These are phyloP conservation scores for Platanista minor DNA, from an alignment of 2,113 vertebrate genomes.

Conservation along the genomic window DNA sequence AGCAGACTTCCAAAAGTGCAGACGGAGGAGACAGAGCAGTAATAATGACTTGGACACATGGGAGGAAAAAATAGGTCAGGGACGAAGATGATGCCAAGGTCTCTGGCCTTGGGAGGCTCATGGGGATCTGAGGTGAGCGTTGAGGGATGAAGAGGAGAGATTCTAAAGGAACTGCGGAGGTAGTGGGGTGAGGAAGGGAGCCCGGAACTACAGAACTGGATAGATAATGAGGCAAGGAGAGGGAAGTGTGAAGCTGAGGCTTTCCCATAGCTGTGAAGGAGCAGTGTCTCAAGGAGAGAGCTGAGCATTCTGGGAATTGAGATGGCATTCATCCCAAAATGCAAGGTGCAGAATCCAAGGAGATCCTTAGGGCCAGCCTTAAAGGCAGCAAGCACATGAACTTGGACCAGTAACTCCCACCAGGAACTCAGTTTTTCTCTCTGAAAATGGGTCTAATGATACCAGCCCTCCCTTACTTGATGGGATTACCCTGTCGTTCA, in stretches of 20 bases:
- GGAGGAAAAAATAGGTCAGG: slow-evolving; percentile 75
- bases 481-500: background rate
- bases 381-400: background rate
- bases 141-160: background rate
- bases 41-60: slow-evolving; percentile 71
- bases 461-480: background rate
- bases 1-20: slow-evolving; percentile 70
- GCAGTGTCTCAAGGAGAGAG: background rate
- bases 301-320: background rate
- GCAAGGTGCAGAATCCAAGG: background rate
- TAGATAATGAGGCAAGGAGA: background rate
- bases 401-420: background rate
- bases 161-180: background rate
- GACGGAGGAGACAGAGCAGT: slow-evolving; percentile 60
- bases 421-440: slow-evolving; percentile 9
- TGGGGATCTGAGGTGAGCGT: slow-evolving; percentile 14
- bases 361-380: background rate
- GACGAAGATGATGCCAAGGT: slow-evolving; percentile 59
- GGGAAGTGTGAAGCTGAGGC: background rate
- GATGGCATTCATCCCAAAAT: background rate
- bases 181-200: background rate
- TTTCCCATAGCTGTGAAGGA: background rate
- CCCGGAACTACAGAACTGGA: background rate
- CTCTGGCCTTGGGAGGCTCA: slow-evolving; percentile 52
- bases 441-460: slow-evolving; percentile 6